Evolutionary conservation across 2,888 invertebrate genomes (phyloP).

Genomic region (Lepidocyrtoides sp.): DNA sequence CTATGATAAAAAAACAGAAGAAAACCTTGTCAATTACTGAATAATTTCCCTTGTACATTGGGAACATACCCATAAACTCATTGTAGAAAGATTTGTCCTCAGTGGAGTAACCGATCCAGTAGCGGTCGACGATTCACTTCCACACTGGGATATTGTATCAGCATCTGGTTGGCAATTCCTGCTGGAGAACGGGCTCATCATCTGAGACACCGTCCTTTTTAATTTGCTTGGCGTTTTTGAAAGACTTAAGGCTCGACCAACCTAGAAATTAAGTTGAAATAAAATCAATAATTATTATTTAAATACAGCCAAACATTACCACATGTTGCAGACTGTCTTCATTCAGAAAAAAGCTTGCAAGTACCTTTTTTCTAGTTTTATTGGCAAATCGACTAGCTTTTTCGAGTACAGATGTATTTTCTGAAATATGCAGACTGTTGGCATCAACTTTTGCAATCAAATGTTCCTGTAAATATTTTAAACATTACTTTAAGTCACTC

Average conservation of each 20-base stretch:
- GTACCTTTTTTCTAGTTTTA: slow-evolving; percentile 85
- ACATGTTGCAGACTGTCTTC: too few relatives aligned
- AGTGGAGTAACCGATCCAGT: slow-evolving; percentile 79
- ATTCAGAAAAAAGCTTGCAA: not conserved
- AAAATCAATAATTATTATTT: slow-evolving; percentile 23
- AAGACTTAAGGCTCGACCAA: slow-evolving; percentile 97
- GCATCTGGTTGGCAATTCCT: slow-evolving; percentile 75
- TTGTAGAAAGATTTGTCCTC: slow-evolving; percentile 80
- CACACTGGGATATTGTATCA: slow-evolving; percentile 81
- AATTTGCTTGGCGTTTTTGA: slow-evolving; percentile 98
- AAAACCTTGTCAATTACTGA: not conserved
- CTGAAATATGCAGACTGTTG: slow-evolving; percentile 74
- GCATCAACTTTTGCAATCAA: slow-evolving; percentile 83
- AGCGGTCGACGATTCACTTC: slow-evolving; percentile 69
- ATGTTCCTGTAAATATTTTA: slow-evolving; percentile 79
- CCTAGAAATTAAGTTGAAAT: too few relatives aligned
- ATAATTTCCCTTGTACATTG: not conserved
- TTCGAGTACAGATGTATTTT: slow-evolving; percentile 81
- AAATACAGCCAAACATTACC: too few relatives aligned
- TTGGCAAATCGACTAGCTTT: slow-evolving; percentile 85
- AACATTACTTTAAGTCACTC: not conserved
- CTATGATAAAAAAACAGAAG: slow-evolving; percentile 22
- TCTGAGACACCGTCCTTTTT: slow-evolving; percentile 97
- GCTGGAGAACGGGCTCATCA: slow-evolving; percentile 93
- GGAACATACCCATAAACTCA: slow-evolving; percentile 82